Conservation (phyloP, 2,113 vertebrate genomes). For the Axis porcinus region DNA sequence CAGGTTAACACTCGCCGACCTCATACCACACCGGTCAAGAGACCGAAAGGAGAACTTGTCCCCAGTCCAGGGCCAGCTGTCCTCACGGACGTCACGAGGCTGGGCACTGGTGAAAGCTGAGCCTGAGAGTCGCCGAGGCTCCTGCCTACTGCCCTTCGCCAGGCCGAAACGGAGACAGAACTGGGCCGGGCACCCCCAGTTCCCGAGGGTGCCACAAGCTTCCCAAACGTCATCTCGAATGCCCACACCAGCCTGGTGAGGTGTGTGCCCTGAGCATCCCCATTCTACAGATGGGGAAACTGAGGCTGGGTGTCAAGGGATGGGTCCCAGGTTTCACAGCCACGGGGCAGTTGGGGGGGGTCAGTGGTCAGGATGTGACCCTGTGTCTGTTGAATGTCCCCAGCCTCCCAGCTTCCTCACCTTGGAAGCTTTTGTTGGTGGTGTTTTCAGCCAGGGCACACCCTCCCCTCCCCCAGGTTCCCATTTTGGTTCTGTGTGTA, state of each 20-base stretch:
- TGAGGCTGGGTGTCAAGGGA: not conserved
- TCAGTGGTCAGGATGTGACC: not conserved
- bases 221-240: not conserved
- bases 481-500: not conserved
- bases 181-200: fast-evolving
- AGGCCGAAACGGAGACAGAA: not conserved
- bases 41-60: not conserved
- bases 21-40: slow-evolving; percentile 28
- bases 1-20: not conserved
- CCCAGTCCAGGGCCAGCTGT: slow-evolving; percentile 19
- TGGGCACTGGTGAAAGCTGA: not conserved
- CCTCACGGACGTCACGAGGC: not conserved
- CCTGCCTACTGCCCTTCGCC: not conserved
- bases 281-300: not conserved
- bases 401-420: fast-evolving
- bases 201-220: not conserved
- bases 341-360: fast-evolving
- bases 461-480: fast-evolving
- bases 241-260: fast-evolving
- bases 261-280: not conserved
- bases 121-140: not conserved
- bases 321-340: fast-evolving
- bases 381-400: fast-evolving
- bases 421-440: not conserved
- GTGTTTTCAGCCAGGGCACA: not conserved